phyloP scores from a whole-genome alignment of 2,113 vertebrate genomes.

The Microcebus ravelobensis region DNA sequence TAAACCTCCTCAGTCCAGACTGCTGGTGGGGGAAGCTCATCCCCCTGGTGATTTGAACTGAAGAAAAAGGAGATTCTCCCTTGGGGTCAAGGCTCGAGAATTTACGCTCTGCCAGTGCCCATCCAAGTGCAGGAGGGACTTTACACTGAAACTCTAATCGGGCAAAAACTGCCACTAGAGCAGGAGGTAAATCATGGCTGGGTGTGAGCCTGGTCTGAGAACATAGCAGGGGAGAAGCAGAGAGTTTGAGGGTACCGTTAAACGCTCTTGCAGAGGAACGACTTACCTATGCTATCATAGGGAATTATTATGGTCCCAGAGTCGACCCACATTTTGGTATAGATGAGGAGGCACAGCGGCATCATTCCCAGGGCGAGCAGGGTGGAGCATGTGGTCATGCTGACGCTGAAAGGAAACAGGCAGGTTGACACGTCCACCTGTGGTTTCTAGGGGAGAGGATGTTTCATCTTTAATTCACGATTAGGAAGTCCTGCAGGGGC shows the following conservation, averaged over 20 bases:
- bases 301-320: slow-evolving; percentile 89
- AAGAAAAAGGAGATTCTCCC: neutral
- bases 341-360: slow-evolving; percentile 95
- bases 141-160: neutral
- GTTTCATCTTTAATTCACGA: neutral
- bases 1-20: accelerated
- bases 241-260: neutral
- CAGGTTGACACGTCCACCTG: neutral
- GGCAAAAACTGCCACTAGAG: neutral
- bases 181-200: neutral
- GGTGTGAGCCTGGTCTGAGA: neutral
- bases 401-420: slow-evolving; percentile 89
- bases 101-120: neutral
- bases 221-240: neutral
- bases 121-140: neutral
- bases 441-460: neutral
- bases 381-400: slow-evolving; percentile 98
- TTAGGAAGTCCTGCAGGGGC: neutral
- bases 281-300: slow-evolving; percentile 94
- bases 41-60: neutral
- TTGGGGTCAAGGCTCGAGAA: neutral
- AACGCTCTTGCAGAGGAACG: neutral
- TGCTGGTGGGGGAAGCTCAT: too few relatives aligned
- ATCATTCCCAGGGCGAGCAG: slow-evolving; percentile 97
- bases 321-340: slow-evolving; percentile 92